phyloP scores from a whole-genome alignment of 35 echinoderm and acorn worm genomes.

The Apostichopus parvimensis region DNA sequence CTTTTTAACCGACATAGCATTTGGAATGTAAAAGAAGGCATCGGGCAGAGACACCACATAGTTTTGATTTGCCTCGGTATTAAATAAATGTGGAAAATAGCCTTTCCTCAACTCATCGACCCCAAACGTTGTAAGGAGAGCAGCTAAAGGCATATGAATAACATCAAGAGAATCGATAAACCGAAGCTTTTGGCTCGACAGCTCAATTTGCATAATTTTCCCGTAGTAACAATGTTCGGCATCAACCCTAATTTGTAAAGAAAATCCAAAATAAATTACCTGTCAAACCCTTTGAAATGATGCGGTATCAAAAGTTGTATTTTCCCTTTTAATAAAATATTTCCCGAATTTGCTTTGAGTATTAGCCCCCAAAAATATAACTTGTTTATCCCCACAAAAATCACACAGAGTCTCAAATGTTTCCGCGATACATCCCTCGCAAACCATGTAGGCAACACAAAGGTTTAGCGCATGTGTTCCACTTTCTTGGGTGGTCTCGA shows the following conservation, averaged over 20 bases:
- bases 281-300: slow-evolving; percentile 70
- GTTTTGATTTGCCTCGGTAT: too few relatives aligned
- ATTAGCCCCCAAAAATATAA: slow-evolving; percentile 49
- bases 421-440: slow-evolving; percentile 11
- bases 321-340: slow-evolving; percentile 55
- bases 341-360: slow-evolving; percentile 45
- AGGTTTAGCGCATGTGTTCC: slow-evolving; percentile 58
- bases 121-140: slow-evolving; percentile 45
- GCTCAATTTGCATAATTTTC: background rate
- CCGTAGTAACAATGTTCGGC: slow-evolving; percentile 60
- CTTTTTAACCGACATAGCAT: slow-evolving; percentile 28
- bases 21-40: too few relatives aligned
- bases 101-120: too few relatives aligned
- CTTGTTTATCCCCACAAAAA: slow-evolving; percentile 49
- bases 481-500: slow-evolving; percentile 66
- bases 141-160: slow-evolving; percentile 70
- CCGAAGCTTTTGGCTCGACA: background rate
- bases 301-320: slow-evolving; percentile 58
- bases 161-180: slow-evolving; percentile 73
- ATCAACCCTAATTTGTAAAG: slow-evolving; percentile 41
- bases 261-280: slow-evolving; percentile 65
- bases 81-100: too few relatives aligned
- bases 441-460: slow-evolving; percentile 61
- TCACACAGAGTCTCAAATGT: slow-evolving; percentile 22
- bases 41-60: too few relatives aligned